These are phyloP conservation scores for Drosophila lacicola DNA, from an alignment of 2,888 invertebrate species.

Conservation along the genomic window DNA sequence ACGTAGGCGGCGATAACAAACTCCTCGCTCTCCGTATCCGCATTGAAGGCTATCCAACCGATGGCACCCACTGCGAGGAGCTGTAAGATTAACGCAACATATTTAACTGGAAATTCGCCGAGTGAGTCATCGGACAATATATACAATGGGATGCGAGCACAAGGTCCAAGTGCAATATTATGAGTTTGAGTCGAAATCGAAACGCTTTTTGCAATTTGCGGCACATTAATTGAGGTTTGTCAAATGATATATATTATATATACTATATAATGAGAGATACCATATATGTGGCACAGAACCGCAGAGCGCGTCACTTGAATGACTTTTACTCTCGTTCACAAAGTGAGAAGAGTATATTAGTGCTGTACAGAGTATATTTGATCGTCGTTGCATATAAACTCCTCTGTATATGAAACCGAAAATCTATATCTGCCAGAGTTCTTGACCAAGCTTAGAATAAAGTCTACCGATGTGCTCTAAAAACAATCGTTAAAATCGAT, in stretches of 20 bases:
- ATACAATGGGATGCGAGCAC: constrained; percentile 11
- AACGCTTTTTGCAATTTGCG: constrained; percentile 13
- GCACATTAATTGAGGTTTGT: constrained; percentile 31
- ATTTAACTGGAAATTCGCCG: constrained; percentile 18
- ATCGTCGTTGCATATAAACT: too few species aligned
- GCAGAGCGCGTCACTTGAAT: constrained; percentile 9
- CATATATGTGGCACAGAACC: constrained; percentile 18
- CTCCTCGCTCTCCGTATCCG: constrained; percentile 60
- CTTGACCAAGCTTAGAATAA: too few species aligned
- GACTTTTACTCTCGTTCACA: constrained; percentile 3
- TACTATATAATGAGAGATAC: neutral
- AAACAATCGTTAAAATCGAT: too few species aligned
- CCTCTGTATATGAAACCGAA: too few species aligned
- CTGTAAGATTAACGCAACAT: constrained; percentile 53
- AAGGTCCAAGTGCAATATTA: constrained; percentile 16
- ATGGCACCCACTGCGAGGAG: constrained; percentile 72
- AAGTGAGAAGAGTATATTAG: too few species aligned
- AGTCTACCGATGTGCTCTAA: too few species aligned
- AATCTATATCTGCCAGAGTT: too few species aligned
- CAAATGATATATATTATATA: constrained; percentile 18
- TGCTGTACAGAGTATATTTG: too few species aligned
- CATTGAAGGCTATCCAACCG: constrained; percentile 65
- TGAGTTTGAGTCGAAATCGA: constrained; percentile 27
- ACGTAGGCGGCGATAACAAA: constrained; percentile 70
- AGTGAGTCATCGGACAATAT: constrained; percentile 19